Evolutionary conservation across 2,888 invertebrate genomes (phyloP), one percentile per base, ranked within the genome.

Genomic region (Meta bourneti): DNA sequence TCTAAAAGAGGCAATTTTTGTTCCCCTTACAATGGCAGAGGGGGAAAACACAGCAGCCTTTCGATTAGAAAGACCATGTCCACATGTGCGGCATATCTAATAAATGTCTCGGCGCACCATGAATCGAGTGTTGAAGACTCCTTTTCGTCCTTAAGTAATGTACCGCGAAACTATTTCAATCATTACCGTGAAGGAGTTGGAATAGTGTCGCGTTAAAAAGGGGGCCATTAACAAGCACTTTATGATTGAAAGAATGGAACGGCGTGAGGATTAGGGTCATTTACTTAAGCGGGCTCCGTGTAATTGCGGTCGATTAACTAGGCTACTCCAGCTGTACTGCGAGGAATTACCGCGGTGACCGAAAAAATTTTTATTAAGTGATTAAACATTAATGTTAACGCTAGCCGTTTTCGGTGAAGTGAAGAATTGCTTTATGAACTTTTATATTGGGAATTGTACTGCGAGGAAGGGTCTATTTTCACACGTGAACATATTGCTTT

Each of bases 1-100:
- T 79, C 71, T 16, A 20, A 54, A 70, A 80, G 61, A 54, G 61
- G 91, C 71, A 78, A 91, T 91, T 87, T 86, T 87, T 91, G 91
- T 87, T 78, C 61, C 20, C 70, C 74, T 70, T 70, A 81, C 81
- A 90, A 75, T 80, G 51, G 20, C 70, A n/a, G 48, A 7, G 77
- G 74, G 9, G 34, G 51, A 82, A 82, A 69, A 80, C 69, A 75
- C 75, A 51, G 77, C 48, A 71, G 70, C 20, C 77, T 49, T 77
- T 61, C 8, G 72, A 77, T 77, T 71, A 79, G 71, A 89, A 74
- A 82, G 16, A 49, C 51, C 49, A 48, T 89, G 87, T 80, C 72
- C 74, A 54, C 52, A 54, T 9, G 83, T 20, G 83, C 13, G 48
- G 83, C 82, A 84, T 79, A 71, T 89, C 79, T 78, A 77, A 89